A percentile compares a stretch with the other conserved stretches of the same genome.
Evolutionary conservation across 2,113 vertebrate genomes (phyloP).

Genomic region (Nesogale talazaci): DNA sequence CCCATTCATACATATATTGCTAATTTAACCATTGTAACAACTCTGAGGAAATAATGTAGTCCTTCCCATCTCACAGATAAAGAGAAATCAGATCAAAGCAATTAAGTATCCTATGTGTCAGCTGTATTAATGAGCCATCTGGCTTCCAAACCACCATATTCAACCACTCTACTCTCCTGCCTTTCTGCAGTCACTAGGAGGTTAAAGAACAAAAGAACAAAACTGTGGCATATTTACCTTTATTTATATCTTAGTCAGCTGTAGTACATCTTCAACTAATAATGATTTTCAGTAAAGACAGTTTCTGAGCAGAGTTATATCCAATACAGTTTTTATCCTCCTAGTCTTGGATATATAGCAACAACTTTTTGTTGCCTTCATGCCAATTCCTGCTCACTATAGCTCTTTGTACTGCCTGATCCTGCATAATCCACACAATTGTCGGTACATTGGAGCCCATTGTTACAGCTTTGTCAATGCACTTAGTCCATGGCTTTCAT

Average conservation of each 20-base stretch:
- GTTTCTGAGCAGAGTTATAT: background rate
- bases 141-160: background rate
- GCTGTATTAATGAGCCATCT: background rate
- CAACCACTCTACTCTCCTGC: background rate
- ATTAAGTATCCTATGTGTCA: background rate
- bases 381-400: too few species aligned
- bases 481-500: too few species aligned
- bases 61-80: background rate
- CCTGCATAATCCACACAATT: too few species aligned
- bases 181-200: background rate
- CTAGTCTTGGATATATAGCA: background rate
- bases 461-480: too few species aligned
- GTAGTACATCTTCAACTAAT: conserved; percentile 1
- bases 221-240: background rate
- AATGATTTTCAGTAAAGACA: conserved; percentile 6
- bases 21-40: background rate
- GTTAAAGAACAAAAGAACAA: background rate
- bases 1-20: background rate
- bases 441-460: too few species aligned
- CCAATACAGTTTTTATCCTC: background rate
- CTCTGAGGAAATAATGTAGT: background rate
- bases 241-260: background rate
- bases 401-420: too few species aligned
- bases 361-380: background rate
- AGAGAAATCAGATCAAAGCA: conserved; percentile 12